Base-by-base conservation (phyloP, 1,140 invertebrate genomes). In the Pemphigus obesinymphae region DNA sequence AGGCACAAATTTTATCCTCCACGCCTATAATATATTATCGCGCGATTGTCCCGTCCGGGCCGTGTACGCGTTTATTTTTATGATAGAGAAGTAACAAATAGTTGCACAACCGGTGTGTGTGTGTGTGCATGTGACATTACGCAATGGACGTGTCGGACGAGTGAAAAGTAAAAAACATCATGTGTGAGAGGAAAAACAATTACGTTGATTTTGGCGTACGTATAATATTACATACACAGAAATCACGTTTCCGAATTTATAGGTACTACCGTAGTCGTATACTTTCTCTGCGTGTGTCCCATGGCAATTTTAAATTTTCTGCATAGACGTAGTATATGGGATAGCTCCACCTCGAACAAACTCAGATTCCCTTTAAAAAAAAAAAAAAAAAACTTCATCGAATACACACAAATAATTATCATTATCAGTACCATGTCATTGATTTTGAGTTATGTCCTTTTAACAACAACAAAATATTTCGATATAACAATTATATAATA, bases 181-280 rank as follows among this genome's bases (percentile, higher is more conserved):
- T 10, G 37, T 17, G 55, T 11, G 34, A 80, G 55, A 63, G 55
- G 53, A 80, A 78, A 80, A 55, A 80, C 53, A 55, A 78, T 58
- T 34, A 61, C 17, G 23, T 43, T 45, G 15, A 63, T 61, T 61
- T 80, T 20, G 37, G 76, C 53, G 23, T 48, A 1, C 43, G 29
- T 70, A 31, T 72, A 29, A 34, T 75, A 37, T 76, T 55, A 26
- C 13, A 55, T 20, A 53, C n/a, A 76, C 48, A 26, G 40, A 3
- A 37, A 53, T 13, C 34, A 50, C 13, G 58, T 45, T 78, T 78
- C 53, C 53, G 53, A 78, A 61, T 78, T 78, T 76, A 40, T n/a
- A n/a, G n/a, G n/a, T n/a, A n/a, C n/a, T n/a, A n/a, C n/a, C n/a
- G 34, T 50, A 6, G 50, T 29, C 75, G 55, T 15, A 37, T 15